Evolutionary conservation across 2,113 vertebrate genomes (phyloP).

Genomic region (Dromiciops gliroides): DNA sequence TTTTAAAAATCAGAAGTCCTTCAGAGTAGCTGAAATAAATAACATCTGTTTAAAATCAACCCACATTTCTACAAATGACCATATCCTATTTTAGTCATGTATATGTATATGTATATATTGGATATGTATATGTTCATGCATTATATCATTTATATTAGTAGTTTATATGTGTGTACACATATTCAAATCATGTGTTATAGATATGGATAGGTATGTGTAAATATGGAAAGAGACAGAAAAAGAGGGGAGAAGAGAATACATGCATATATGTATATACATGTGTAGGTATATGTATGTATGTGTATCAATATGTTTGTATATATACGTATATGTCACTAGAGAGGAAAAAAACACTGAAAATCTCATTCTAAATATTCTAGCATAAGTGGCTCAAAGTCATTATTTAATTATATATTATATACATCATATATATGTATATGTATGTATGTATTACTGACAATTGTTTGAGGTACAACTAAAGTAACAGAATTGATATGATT

Average conservation of each 20-base stretch:
- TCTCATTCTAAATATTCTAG: not conserved
- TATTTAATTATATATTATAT: not conserved
- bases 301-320: too few relatives aligned
- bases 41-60: not conserved
- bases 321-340: too few relatives aligned
- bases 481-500: not conserved
- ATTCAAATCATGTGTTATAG: not conserved
- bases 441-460: not conserved
- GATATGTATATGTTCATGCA: too few relatives aligned
- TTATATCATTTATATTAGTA: too few relatives aligned
- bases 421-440: too few relatives aligned
- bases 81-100: not conserved
- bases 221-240: not conserved
- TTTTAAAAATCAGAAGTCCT: not conserved
- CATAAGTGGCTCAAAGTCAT: not conserved
- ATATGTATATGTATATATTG: too few relatives aligned
- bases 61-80: not conserved
- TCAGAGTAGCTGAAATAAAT: not conserved
- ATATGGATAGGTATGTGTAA: not conserved
- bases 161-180: not conserved
- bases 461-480: not conserved
- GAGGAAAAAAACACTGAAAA: not conserved
- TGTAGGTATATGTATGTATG: too few relatives aligned
- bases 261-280: too few relatives aligned
- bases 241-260: not conserved